Conservation (phyloP, 92 coral and sea anemone genomes). For the Muricea muricata region DNA sequence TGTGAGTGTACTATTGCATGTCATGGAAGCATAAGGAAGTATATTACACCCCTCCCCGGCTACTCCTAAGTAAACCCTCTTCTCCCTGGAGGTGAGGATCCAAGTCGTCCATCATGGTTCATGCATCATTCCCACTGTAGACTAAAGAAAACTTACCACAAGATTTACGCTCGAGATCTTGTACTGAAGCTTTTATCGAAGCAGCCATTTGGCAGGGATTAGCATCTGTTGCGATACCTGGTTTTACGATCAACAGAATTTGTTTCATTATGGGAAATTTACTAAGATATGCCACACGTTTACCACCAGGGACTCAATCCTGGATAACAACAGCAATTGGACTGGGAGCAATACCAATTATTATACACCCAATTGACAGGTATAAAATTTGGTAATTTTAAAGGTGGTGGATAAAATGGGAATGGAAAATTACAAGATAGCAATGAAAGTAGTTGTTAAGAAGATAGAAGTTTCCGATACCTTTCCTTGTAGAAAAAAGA, state of each 20-base stretch:
- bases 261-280: slow-evolving; percentile 77
- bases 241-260: slow-evolving; percentile 94
- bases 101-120: background rate
- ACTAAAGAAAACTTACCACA: slow-evolving; percentile 61
- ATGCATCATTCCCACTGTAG: slow-evolving; percentile 35
- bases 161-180: slow-evolving; percentile 62
- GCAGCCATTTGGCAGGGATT: slow-evolving; percentile 99
- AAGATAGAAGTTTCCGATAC: no score
- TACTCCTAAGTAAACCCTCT: no score
- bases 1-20: no score
- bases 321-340: slow-evolving; percentile 89
- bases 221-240: slow-evolving; percentile 95
- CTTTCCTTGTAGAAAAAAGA: no score
- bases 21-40: no score
- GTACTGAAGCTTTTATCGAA: slow-evolving; percentile 80
- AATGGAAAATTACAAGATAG: no score
- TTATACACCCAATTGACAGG: slow-evolving; percentile 99
- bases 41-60: no score
- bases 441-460: no score
- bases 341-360: slow-evolving; percentile 83
- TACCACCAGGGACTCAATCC: slow-evolving; percentile 77
- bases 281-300: slow-evolving; percentile 62
- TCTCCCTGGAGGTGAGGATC: no score
- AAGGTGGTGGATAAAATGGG: no score
- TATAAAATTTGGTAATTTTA: background rate